These are phyloP conservation scores for Mythimna impura DNA, from an alignment of 2,888 invertebrate species.

Conservation along the genomic window DNA sequence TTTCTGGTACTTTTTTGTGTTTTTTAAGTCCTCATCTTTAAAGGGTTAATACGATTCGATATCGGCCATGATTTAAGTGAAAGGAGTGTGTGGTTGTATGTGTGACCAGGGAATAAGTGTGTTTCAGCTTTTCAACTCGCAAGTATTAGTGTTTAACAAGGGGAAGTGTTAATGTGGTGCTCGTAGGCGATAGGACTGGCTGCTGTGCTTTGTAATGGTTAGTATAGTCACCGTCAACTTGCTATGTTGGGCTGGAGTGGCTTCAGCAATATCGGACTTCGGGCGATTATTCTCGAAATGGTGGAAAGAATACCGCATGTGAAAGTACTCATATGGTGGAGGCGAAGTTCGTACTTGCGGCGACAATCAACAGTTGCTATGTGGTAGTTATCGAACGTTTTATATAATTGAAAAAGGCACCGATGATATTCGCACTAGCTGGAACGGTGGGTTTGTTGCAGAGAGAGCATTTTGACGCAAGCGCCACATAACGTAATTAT, in stretches of 20 bases:
- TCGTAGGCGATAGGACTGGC: constrained; percentile 44
- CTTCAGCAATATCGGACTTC: constrained; percentile 40
- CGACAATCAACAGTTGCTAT: background rate
- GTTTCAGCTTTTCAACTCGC: constrained; percentile 32
- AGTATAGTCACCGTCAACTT: constrained; percentile 23
- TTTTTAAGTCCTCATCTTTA: background rate
- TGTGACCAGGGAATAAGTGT: background rate
- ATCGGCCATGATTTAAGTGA: constrained; percentile 22
- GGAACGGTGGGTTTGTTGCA: background rate
- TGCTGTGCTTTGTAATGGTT: constrained; percentile 9
- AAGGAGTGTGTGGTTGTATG: constrained; percentile 25
- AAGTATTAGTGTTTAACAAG: constrained; percentile 17
- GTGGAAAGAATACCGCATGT: constrained; percentile 5
- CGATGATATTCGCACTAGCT: background rate
- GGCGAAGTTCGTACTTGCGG: background rate
- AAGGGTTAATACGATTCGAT: constrained; percentile 15
- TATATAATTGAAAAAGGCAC: background rate
- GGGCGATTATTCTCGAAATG: constrained; percentile 21
- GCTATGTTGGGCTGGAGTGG: constrained; percentile 24
- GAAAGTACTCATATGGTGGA: background rate
- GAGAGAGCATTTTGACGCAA: background rate
- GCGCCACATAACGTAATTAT: background rate
- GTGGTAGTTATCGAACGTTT: background rate
- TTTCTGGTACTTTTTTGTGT: background rate
- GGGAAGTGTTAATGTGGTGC: constrained; percentile 46